Base-by-base conservation (phyloP, 2,888 invertebrate genomes). In the Pinctada fucata region DNA sequence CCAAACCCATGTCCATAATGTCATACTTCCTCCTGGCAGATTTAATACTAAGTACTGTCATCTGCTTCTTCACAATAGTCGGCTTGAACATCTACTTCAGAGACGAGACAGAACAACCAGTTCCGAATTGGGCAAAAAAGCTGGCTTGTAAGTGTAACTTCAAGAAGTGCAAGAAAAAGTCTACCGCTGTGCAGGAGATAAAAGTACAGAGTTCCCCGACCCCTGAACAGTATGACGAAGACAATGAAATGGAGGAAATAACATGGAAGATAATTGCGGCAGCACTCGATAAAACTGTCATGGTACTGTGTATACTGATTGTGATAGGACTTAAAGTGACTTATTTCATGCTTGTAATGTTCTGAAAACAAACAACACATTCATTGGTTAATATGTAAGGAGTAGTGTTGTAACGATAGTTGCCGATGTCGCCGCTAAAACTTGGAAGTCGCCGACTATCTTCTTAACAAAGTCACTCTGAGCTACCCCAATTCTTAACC, bases 1-100 rank as follows among this genome's bases (percentile, higher is more conserved):
- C 83, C 2, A 68, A 81, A 49, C 83, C 81, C 6, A 80, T 81
- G 75, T 71, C 83, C 0, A n/a, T 78, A 0, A 51, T 83, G 45
- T 76, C 71, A 13, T 83, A 76, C 47, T 83, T 78, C 47, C 76
- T 83, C 5, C 75, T 81, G 66, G 65, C 63, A 2, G 72, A 75
- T 16, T 69, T 83, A 1, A 8, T 76, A 8, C 49, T 79, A 2
- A 83, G 81, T 52, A 73, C 79, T 8, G 48, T 81, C n/a, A 81
- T 81, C 65, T 76, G 79, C 50, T 67, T 78, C 16, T 50, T 78
- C 6, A 73, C 79, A 13, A 81, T 81, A 45, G 31, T 78, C 0
- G 79, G 81, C 8, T 50, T 83, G 48, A 47, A 50, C 0, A 3
- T 83, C 2, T 79, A 78, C 49, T 72, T 66, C 66, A 73, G 65